A percentile compares a stretch with the other conserved stretches of the same genome.
phyloP scores from a whole-genome alignment of 2,888 invertebrate species.

The Hylaea fasciaria region DNA sequence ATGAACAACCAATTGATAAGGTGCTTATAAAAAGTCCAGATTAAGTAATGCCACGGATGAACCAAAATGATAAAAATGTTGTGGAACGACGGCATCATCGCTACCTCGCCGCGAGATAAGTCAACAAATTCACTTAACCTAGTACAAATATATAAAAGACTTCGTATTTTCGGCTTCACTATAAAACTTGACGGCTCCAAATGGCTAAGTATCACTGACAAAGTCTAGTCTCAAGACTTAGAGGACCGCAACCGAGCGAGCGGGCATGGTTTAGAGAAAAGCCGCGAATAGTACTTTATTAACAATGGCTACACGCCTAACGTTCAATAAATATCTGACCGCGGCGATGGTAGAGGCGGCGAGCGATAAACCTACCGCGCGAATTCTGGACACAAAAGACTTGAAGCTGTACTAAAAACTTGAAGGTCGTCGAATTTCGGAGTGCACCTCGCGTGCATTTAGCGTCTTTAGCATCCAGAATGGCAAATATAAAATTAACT shows the following conservation, averaged over 20 bases:
- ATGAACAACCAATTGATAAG: too few species aligned
- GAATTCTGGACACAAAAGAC: neutral
- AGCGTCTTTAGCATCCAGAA: neutral
- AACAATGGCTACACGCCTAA: neutral
- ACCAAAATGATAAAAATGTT: too few species aligned
- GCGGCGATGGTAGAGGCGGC: neutral
- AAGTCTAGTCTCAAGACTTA: neutral
- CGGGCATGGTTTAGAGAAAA: neutral
- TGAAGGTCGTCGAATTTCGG: neutral
- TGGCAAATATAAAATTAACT: neutral
- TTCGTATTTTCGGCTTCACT: conserved; percentile 2
- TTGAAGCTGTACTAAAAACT: neutral
- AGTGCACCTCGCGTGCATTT: too few species aligned
- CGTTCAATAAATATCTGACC: conserved; percentile 6
- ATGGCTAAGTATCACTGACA: neutral
- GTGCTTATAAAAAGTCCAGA: too few species aligned
- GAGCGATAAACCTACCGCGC: neutral
- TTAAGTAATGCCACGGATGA: too few species aligned
- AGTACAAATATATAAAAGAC: neutral
- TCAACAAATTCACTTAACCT: conserved; percentile 1
- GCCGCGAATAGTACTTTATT: conserved; percentile 2
- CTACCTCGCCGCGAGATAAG: conserved; percentile 8
- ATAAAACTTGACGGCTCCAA: neutral
- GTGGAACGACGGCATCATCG: neutral
- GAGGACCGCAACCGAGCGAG: too few species aligned